Evolutionary conservation across 2,113 vertebrate species (phyloP).

Genomic region (Peromyscus maniculatus): DNA sequence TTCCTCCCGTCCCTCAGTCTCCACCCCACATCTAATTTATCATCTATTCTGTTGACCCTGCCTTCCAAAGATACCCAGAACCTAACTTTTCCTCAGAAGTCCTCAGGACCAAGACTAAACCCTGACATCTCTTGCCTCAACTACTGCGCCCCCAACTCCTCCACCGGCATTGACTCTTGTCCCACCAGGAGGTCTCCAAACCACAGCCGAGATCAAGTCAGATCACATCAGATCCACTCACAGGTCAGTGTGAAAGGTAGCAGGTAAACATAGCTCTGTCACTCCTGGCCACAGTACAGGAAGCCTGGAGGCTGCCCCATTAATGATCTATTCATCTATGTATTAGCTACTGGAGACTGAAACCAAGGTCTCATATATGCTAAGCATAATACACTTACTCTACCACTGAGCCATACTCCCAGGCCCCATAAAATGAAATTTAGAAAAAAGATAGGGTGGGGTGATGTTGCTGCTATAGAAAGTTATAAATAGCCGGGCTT

Average conservation of each 20-base stretch:
- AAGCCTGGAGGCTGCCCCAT: background rate
- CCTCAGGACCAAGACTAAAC: background rate
- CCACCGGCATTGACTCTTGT: background rate
- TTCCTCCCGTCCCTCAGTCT: background rate
- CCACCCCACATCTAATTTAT: background rate
- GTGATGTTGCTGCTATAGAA: background rate
- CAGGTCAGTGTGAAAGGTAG: background rate
- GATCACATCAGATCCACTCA: background rate
- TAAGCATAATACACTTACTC: too few relatives aligned
- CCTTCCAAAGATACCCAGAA: slow-evolving; percentile 6
- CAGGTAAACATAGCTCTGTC: background rate
- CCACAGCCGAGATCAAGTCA: background rate
- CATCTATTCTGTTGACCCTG: background rate
- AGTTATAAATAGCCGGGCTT: slow-evolving; percentile 63
- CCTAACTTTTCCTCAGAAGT: slow-evolving; percentile 36
- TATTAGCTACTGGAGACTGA: background rate
- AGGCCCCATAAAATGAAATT: background rate
- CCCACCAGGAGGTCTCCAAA: background rate
- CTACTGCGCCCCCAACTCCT: background rate
- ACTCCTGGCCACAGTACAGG: background rate
- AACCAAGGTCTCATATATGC: background rate
- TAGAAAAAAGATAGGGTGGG: background rate
- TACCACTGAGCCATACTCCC: too few relatives aligned
- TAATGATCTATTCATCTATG: background rate
- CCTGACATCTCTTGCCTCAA: background rate